Base-by-base conservation (phyloP, 2,888 invertebrate genomes). In the Blastobasis adustella region DNA sequence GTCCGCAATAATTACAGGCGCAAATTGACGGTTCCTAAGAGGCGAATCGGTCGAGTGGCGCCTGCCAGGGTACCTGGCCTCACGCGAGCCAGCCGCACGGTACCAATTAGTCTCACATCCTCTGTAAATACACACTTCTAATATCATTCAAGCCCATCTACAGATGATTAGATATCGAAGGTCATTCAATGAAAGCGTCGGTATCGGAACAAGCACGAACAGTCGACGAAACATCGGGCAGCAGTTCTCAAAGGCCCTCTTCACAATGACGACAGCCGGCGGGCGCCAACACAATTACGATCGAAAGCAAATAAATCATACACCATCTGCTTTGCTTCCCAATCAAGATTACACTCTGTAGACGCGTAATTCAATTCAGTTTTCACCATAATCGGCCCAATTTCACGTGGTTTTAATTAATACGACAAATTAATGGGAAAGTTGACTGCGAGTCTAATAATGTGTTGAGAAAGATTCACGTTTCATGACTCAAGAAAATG, bases 1-100 rank as follows among this genome's bases (percentile, higher is more conserved):
- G 88, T 84, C 88, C 79, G 85, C 82, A 87, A 86, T 88, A 88
- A 88, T 88, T 88, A 88, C 84, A 85, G 83, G 74, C 83, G 81
- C 79, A 87, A 87, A 88, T 87, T 86, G 87, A 80, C 77, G 87
- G 88, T 85, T 86, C 79, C 81, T 84, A 78, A 83, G 70, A 80
- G 78, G 75, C 73, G 67, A 65, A 73, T 75, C 67, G 78, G 67
- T 65, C 65, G 78, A 73, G 67, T 76, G 88, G 88, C 87, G 88
- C 87, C 88, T 77, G 75, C 63, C 72, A 74, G 76, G 76, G 65
- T 78, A 82, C 85, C 85, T 83, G 82, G 69, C 9, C 42, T 72
- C 82, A 83, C 82, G 81, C 80, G 72, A 82, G 23, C 23, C 23
- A 23, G 23, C 23, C 23, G 23, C 23, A 23, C 23, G 23, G 23